These are phyloP conservation scores for Anguilla japonica DNA, from an alignment of 2,113 vertebrate species.

Conservation along the genomic window DNA sequence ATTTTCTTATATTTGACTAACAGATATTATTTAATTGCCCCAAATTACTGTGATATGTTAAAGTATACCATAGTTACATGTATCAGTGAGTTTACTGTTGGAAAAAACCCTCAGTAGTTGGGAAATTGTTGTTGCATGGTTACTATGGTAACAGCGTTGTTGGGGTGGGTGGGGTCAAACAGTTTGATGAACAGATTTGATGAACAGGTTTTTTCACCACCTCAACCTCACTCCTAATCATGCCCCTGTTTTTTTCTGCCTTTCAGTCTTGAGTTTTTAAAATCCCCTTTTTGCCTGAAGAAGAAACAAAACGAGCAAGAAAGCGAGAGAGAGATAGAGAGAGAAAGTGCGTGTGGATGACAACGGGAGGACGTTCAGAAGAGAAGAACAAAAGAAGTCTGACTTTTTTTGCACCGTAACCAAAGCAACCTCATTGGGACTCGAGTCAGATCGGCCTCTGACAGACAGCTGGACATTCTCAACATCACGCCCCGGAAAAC, in stretches of 20 bases:
- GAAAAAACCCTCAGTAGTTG: background rate
- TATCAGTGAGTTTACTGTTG: background rate
- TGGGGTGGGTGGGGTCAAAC: background rate
- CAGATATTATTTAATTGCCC: background rate
- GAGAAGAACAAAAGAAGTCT: conserved; percentile 22
- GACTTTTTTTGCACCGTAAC: conserved; percentile 9
- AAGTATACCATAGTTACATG: background rate
- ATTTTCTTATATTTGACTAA: background rate
- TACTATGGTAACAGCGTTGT: background rate
- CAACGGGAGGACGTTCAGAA: background rate
- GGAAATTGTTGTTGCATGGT: background rate
- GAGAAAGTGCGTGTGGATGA: conserved; percentile 23
- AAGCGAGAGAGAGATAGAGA: conserved; percentile 33
- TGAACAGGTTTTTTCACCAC: conserved; percentile 17
- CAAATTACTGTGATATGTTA: background rate
- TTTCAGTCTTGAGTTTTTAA: conserved; percentile 76
- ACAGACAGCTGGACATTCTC: background rate
- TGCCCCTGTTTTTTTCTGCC: conserved; percentile 40
- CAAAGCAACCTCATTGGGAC: conserved; percentile 19
- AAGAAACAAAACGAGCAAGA: conserved; percentile 50
- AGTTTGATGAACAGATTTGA: background rate
- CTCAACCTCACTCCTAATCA: conserved; percentile 13
- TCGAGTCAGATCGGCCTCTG: background rate
- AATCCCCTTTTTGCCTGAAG: conserved; percentile 43
- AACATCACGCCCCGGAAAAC: background rate